Evolutionary conservation across 1,140 invertebrate genomes (phyloP).

Genomic region (Pentalonia nigronervosa): DNA sequence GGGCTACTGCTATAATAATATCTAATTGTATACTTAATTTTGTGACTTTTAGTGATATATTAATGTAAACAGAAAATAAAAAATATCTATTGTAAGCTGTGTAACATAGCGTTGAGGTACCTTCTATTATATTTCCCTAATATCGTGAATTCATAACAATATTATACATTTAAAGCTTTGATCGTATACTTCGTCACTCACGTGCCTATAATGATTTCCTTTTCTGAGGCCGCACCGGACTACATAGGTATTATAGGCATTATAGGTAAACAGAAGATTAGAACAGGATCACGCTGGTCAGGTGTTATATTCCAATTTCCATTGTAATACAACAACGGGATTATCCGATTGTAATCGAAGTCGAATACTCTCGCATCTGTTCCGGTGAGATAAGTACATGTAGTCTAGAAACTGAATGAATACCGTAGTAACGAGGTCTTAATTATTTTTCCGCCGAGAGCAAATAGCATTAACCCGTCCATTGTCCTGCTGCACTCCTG

Average conservation of each 20-base stretch:
- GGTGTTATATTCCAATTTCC: slow-evolving; percentile 7
- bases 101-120: not conserved
- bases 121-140: not conserved
- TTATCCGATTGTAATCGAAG: not conserved
- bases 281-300: not conserved
- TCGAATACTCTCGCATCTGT: not conserved
- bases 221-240: not conserved
- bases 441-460: not conserved
- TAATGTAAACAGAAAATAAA: not conserved
- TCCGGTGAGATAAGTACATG: not conserved
- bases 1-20: no score
- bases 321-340: not conserved
- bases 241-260: not conserved
- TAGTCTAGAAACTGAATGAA: not conserved
- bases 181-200: not conserved
- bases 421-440: not conserved
- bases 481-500: not conserved
- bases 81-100: not conserved
- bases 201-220: not conserved
- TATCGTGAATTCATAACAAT: not conserved
- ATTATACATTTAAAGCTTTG: not conserved
- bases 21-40: no score
- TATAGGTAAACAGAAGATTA: not conserved
- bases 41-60: no score
- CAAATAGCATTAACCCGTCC: not conserved